A percentile compares a stretch with the other conserved stretches of the same genome.
These are phyloP conservation scores for Pseudochirops corinnae DNA, from an alignment of 2,797 vertebrate genomes.

Conservation along the genomic window DNA sequence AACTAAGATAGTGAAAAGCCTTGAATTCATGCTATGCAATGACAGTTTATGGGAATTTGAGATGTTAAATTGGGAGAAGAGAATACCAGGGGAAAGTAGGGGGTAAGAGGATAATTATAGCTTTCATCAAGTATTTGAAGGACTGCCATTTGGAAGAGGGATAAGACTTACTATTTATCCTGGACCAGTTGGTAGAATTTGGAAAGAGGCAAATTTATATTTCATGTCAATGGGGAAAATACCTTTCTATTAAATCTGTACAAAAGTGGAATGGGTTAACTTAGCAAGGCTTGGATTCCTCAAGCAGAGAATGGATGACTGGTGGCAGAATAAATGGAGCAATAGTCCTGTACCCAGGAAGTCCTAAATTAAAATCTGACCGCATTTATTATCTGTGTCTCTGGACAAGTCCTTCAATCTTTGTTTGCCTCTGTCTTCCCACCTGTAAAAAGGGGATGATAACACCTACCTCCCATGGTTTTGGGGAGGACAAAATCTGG, in stretches of 20 bases:
- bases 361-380: neutral
- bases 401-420: neutral
- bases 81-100: neutral
- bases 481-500: neutral
- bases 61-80: neutral
- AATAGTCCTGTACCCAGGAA: neutral
- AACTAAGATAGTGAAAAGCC: neutral
- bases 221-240: neutral
- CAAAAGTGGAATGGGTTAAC: neutral
- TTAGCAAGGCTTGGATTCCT: neutral
- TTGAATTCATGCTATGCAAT: neutral
- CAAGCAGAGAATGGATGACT: neutral
- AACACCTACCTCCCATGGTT: neutral
- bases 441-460: neutral
- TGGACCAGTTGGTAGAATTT: neutral
- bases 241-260: neutral
- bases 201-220: neutral
- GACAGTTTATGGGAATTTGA: neutral
- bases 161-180: neutral
- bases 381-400: neutral
- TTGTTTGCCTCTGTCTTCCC: neutral
- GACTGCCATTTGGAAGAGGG: neutral
- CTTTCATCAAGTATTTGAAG: neutral
- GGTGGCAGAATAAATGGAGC: neutral
- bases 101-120: neutral